phyloP scores from a whole-genome alignment of 2,888 invertebrate species.

The Amiota communis region DNA sequence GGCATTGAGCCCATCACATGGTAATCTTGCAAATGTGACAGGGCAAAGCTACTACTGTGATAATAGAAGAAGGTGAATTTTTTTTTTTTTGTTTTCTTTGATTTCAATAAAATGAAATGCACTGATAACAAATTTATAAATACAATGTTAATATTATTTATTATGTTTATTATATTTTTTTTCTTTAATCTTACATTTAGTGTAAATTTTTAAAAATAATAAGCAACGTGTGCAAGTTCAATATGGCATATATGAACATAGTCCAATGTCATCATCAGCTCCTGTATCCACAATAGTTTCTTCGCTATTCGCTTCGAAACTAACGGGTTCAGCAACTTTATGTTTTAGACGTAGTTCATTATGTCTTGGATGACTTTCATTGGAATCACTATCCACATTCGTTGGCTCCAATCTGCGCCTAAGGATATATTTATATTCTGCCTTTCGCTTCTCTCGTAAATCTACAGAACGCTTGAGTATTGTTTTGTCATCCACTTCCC shows the following conservation, averaged over 20 bases:
- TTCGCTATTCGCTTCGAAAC: not conserved
- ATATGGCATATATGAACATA: too few relatives aligned
- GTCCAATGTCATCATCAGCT: slow-evolving; percentile 13
- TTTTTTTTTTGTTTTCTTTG: too few relatives aligned
- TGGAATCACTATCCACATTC: not conserved
- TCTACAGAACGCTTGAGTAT: not conserved
- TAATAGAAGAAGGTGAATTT: not conserved
- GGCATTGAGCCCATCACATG: not conserved
- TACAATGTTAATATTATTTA: too few relatives aligned
- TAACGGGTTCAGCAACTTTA: not conserved
- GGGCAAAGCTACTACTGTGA: not conserved
- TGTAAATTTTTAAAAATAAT: too few relatives aligned
- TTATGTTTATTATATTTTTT: slow-evolving; percentile 3
- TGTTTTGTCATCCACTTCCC: not conserved
- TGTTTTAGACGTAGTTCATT: not conserved
- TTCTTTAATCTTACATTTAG: not conserved
- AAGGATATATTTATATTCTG: too few relatives aligned
- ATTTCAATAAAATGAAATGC: too few relatives aligned
- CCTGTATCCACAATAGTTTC: not conserved
- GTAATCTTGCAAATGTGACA: slow-evolving; percentile 15
- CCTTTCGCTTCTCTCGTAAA: not conserved
- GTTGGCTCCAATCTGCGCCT: not conserved
- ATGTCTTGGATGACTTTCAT: slow-evolving; percentile 16
- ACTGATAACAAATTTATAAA: too few relatives aligned
- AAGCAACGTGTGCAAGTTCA: too few relatives aligned